A percentile compares a stretch with the other conserved stretches of the same genome.
Conservation (phyloP, 2,797 vertebrate species). For the Rachycentron canadum region DNA sequence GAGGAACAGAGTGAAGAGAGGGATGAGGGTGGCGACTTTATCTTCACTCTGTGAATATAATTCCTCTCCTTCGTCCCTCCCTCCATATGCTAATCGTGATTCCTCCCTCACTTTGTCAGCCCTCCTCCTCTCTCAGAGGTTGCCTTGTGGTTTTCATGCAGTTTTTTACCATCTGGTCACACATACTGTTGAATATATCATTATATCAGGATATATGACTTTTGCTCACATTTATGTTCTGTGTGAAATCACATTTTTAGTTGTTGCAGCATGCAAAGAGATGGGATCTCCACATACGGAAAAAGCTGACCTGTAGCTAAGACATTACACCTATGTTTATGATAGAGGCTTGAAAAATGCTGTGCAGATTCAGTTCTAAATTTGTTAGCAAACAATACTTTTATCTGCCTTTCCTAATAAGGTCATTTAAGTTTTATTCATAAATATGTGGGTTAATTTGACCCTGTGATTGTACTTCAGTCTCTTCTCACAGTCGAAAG, state of each 20-base stretch:
- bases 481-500: not conserved
- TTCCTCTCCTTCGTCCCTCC: constrained; percentile 3
- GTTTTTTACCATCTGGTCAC: constrained; percentile 42
- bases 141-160: not conserved
- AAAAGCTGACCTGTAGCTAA: not conserved
- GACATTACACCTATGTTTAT: no score
- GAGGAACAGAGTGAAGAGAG: not conserved
- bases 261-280: not conserved
- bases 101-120: constrained; percentile 16
- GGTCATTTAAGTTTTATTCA: not conserved
- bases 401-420: not conserved
- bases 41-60: constrained; percentile 27
- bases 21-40: constrained; percentile 9
- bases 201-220: not conserved
- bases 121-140: constrained; percentile 27
- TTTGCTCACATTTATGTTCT: not conserved
- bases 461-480: not conserved
- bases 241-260: not conserved
- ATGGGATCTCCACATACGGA: no score
- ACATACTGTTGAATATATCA: constrained; percentile 21
- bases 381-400: not conserved
- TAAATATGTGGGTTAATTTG: not conserved
- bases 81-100: constrained; percentile 11
- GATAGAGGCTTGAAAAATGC: not conserved
- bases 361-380: not conserved